These are phyloP conservation scores for Brachionus rubens DNA, from an alignment of 1,140 invertebrate genomes.

Conservation along the genomic window DNA sequence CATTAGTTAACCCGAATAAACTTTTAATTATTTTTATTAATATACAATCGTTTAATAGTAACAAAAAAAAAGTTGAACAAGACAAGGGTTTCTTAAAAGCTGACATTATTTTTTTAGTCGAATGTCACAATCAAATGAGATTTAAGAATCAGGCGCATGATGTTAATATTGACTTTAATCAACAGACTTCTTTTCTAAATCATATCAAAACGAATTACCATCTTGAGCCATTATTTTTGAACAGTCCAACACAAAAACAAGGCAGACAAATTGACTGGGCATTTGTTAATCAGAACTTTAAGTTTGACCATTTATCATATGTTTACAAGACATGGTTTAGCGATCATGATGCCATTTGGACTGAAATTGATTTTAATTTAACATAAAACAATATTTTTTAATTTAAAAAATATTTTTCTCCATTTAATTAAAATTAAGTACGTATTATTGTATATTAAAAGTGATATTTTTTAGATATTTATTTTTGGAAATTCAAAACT, in stretches of 20 bases:
- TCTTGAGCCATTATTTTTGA: not conserved
- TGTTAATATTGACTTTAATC: not conserved
- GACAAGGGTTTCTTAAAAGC: not conserved
- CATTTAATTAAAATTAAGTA: too few species aligned
- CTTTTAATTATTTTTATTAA: not conserved
- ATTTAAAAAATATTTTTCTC: too few species aligned
- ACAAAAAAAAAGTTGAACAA: not conserved
- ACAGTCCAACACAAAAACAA: not conserved
- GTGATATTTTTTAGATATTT: too few species aligned
- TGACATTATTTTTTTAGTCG: not conserved
- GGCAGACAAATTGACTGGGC: not conserved
- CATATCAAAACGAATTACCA: not conserved
- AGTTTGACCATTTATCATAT: too few species aligned
- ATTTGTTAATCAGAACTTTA: not conserved
- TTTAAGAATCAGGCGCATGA: not conserved
- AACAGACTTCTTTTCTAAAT: not conserved
- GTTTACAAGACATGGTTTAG: too few species aligned
- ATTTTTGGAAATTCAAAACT: too few species aligned
- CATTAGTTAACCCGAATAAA: not conserved
- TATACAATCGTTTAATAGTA: constrained; percentile 3
- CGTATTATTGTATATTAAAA: too few species aligned
- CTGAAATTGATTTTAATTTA: too few species aligned
- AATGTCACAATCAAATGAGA: constrained; percentile 11
- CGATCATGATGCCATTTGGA: too few species aligned
- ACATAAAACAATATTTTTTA: too few species aligned